Conservation (phyloP, 2,888 invertebrate species). For the Sphaerophoria rueppellii region DNA sequence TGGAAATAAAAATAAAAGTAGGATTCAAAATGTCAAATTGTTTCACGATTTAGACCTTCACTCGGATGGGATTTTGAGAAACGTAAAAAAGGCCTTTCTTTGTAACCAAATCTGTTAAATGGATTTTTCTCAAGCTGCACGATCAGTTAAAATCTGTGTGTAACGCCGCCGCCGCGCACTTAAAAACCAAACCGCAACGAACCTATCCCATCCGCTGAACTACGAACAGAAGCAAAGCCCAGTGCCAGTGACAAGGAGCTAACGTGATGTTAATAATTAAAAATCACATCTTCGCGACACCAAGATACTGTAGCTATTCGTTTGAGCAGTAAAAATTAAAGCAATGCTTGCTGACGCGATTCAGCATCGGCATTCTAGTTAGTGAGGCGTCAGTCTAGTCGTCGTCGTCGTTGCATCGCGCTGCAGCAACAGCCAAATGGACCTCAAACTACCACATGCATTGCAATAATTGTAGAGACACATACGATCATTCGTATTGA, state of each 20-base stretch:
- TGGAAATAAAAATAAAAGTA: conserved; percentile 31
- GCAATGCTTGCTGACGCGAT: conserved; percentile 52
- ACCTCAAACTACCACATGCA: conserved; percentile 50
- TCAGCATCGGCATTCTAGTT: conserved; percentile 31
- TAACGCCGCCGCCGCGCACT: conserved; percentile 30
- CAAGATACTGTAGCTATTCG: conserved; percentile 50
- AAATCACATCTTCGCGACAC: conserved; percentile 55
- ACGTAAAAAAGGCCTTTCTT: conserved; percentile 40
- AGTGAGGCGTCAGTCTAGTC: conserved; percentile 37
- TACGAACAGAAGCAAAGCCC: conserved; percentile 11
- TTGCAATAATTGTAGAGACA: conserved; percentile 17
- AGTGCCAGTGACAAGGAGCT: conserved; percentile 46
- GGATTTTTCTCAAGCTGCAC: conserved; percentile 36
- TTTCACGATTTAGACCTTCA: conserved; percentile 68
- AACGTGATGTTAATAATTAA: conserved; percentile 63
- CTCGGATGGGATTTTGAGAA: conserved; percentile 35
- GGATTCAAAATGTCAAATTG: conserved; percentile 54
- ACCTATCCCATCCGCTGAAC: background rate
- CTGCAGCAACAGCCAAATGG: conserved; percentile 44
- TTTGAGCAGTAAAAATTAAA: conserved; percentile 42
- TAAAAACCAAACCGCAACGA: conserved; percentile 5
- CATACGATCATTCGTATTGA: conserved; percentile 37
- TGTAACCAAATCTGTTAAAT: conserved; percentile 33
- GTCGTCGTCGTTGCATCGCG: conserved; percentile 26
- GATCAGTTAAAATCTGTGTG: conserved; percentile 44